Base-by-base conservation (phyloP, 2,888 invertebrate genomes). In the Mystacides longicornis region DNA sequence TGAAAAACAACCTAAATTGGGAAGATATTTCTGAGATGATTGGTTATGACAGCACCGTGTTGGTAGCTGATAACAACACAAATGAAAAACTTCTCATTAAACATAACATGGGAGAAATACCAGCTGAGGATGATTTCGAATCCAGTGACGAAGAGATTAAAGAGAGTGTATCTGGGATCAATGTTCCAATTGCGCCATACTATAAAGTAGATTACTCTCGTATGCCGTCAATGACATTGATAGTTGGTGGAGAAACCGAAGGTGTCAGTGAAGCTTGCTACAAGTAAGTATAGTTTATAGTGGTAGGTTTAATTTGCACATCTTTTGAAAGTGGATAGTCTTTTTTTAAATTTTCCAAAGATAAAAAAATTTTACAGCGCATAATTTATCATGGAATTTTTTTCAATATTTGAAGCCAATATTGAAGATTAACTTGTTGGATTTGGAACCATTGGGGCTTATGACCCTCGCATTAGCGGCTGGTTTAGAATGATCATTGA, bases 231-330 rank as follows among this genome's bases (percentile, higher is more conserved):
- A 77, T 82, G 23, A 80, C 86, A 23, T 68, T 96, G 3, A 78
- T 95, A 31, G 76, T 95, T 62, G 93, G 94, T 14, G 94, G 94
- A 7, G 96, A 96, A 73, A 92, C 92, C 5, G 82, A 87, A 68
- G 93, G 95, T 0, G 75, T 95, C n/a, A 89, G 90, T 72, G 68
- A 76, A 19, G 80, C 86, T 22, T 85, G 89, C 3, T 85, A 84
- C 65, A 71, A 64, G 82, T 82, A 49, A 19, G 51, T 60, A 22
- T 51, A 18, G 14, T 9, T 31, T 31, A 9, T 31, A 31, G n/a
- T n/a, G n/a, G n/a, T n/a, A n/a, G n/a, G n/a, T n/a, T n/a, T n/a
- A n/a, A n/a, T n/a, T n/a, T n/a, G n/a, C n/a, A n/a, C n/a, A n/a
- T n/a, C n/a, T n/a, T n/a, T n/a, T n/a, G n/a, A n/a, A n/a, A n/a